Base-by-base conservation (phyloP, 1,140 invertebrate species). In the Temnothorax longispinosus region DNA sequence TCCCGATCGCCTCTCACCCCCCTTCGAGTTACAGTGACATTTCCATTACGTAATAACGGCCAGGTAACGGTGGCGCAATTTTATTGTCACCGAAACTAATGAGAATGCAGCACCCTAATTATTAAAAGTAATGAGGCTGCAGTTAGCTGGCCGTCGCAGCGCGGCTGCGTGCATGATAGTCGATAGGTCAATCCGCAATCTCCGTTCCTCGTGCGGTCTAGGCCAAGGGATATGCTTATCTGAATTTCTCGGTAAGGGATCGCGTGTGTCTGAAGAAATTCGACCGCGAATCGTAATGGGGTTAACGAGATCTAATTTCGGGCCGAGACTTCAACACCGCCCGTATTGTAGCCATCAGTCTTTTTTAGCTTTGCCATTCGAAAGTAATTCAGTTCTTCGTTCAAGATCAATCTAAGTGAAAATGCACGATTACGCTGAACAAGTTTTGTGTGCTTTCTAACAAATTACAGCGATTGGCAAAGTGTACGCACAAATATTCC, bases 261-360 rank as follows among this genome's bases (percentile, higher is more conserved):
- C 90, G 87, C 91, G 86, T 92, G 89, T 86, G 72, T 80, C 77
- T 56, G 74, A 90, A 89, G 89, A 92, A 92, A 93, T 87, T 88
- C 87, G 87, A 85, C 65, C 88, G 65, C 80, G 71, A 90, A 86
- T 90, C 84, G 91, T 91, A 93, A 92, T 90, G 88, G 91, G 87
- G 88, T 88, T 91, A 92, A 92, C 92, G 88, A 90, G 89, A 93
- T 85, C 89, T 92, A 91, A 90, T 92, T 88, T 56, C 87, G 35
- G 1, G 38, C 54, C 72, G 72, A 76, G 54, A 58, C 47, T 72
- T 71, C 75, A 75, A 32, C 71, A 64, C 54, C 71, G 58, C 54
- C 32, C 44, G 27, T 41, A 71, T 71, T 47, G 8, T 7, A 13
- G 38, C 27, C 27, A 27, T 27, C 21, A 27, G 54, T 56, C 35